Base-by-base conservation (phyloP, 2,113 vertebrate species). In the Columba livia region DNA sequence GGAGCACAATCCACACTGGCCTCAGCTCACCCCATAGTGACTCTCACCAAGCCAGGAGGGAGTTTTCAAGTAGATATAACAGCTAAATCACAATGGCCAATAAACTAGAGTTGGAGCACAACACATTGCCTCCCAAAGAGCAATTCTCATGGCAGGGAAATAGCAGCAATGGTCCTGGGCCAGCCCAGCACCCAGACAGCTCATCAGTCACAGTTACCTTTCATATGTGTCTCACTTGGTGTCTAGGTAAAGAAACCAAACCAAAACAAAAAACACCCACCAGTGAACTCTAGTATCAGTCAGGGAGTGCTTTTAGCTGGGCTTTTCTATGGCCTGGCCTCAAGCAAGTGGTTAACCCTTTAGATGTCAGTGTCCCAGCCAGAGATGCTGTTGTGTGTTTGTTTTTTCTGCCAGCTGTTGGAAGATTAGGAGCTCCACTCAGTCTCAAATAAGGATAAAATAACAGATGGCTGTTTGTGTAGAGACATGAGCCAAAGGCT, bases 1-100 rank as follows among this genome's bases (percentile, higher is more conserved):
- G 25, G 11, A 83, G n/a, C 31, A 15, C 0, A 5, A n/a, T 19
- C 67, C 29, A 21, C 5, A 1, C 50, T 0, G 0, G 9, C 62
- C 51, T 31, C 19, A 10, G 31, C 51, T 75, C 25, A 5, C 28
- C 23, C 12, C 15, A 42, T 58, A 47, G 44, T 18, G 32, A 61
- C 44, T 38, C 74, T 69, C 48, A 87, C 24, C 31, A n/a, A 66
- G 48, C 36, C 38, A 75, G 61, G 36, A 40, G 50, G 25, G 34
- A 65, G 66, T 15, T 29, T 13, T 61, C 32, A 67, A 79, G 62
- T 8, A 38, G n/a, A 47, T 17, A 19, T 36, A 78, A 61, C 29
- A 60, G 42, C 44, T 79, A 48, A 60, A 34, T 36, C 3, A 2
- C 16, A 64, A 11, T 10, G 9, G 42, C 62, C 4, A 81, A 19